Evolutionary conservation across 2,797 vertebrate species (phyloP), one percentile per base, ranked within the genome.

Genomic region (Euthynnus affinis): DNA sequence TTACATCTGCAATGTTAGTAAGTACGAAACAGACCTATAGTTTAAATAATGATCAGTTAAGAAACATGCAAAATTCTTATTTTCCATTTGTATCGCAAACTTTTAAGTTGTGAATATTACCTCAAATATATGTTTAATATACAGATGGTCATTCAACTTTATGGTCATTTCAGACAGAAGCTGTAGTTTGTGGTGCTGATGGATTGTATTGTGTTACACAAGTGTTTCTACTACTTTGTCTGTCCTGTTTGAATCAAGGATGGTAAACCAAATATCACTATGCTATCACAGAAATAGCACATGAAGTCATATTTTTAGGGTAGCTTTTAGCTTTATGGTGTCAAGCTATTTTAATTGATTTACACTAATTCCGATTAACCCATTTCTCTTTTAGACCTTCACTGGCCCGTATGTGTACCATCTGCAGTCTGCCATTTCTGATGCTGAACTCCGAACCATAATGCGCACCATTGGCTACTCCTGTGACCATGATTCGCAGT

Each of bases 351-450:
- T 55, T 25, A 81, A 49, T 13, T 46, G 23, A 58, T 48, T 71
- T 44, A 63, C 6, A 65, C 25, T 76, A 42, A 78, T 23, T 9
- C 14, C 62, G 40, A 67, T 73, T 4, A 25, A 40, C 22, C 18
- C 12, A 10, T 74, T 71, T 90, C 40, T 86, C 61, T 86, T 88
- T 61, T 70, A 99, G 98, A 98, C 98, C 72, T 99, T 99, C 93
- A 99, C 98, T 2, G 98, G 98, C 72, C 96, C 98, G 18, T 99
- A 98, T 64, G 98, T 99, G 79, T 99, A 99, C 95, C 96, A 97
- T 53, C 96, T 99, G 48, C 97, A 98, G 94, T 96, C 98, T 25
- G 95, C 97, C 8, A 90, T 99, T 25, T 93, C 95, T 6, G 98
- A 99, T 9, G 92, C 96, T 6, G 97, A 99, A 75, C 94, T 99